Conservation (phyloP, 1,140 invertebrate species). For the Cydia splendana region DNA sequence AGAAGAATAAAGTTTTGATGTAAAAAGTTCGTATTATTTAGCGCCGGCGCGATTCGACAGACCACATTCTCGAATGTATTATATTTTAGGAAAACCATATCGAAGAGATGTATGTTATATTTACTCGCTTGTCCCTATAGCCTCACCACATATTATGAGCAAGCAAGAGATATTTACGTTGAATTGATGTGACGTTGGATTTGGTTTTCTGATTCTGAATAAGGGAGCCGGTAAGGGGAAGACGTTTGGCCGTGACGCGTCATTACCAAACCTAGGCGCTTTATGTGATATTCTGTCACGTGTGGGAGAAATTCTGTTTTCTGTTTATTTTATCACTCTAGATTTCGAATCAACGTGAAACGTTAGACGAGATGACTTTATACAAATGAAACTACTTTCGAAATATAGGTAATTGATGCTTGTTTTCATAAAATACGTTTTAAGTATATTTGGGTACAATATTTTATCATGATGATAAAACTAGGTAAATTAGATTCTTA, state of each 20-base stretch:
- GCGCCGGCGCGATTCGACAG: background rate
- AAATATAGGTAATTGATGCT: too few species aligned
- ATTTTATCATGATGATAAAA: too few species aligned
- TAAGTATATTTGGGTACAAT: too few species aligned
- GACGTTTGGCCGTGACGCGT: slow-evolving; percentile 25
- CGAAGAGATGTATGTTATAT: background rate
- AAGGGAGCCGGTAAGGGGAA: background rate
- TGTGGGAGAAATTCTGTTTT: slow-evolving; percentile 1
- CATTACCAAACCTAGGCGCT: slow-evolving; percentile 18
- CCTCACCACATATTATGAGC: background rate
- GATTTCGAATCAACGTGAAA: background rate
- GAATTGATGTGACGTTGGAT: background rate
- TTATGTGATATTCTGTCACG: slow-evolving; percentile 23
- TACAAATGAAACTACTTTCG: background rate
- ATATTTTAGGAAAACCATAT: background rate
- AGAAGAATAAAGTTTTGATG: slow-evolving; percentile 37
- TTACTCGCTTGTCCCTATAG: background rate
- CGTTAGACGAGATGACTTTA: background rate
- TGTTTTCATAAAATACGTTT: too few species aligned
- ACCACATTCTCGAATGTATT: background rate
- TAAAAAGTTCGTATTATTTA: slow-evolving; percentile 36
- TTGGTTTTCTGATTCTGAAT: background rate
- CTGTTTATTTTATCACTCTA: background rate
- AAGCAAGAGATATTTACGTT: background rate
- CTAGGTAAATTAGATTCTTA: too few species aligned